Base-by-base conservation (phyloP, 2,797 vertebrate genomes). In the Xenentodon cancila region DNA sequence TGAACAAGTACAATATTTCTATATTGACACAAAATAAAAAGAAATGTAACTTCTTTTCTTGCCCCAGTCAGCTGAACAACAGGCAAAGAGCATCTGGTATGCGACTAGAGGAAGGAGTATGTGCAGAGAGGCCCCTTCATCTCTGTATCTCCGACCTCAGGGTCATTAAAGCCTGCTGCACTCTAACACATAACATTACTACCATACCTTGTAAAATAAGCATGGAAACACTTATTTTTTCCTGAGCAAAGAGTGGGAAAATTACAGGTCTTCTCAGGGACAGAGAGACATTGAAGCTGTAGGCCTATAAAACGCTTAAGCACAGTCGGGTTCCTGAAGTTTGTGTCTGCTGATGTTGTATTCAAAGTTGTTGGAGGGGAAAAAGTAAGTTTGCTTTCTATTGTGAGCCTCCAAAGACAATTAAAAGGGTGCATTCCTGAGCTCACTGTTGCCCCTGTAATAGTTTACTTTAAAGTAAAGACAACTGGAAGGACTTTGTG, bases 381-480 rank as follows among this genome's bases (percentile, higher is more conserved):
- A 84, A 81, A 79, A 63, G 73, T 84, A 79, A 63, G 73, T 84
- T 80, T 30, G 78, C 73, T 81, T 91, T 91, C 91, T 92, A 92
- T 90, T 87, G 90, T 83, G 77, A 73, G 69, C 59, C 82, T 68
- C 82, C 79, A 87, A 86, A 91, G 77, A 80, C 70, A 92, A 91
- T 92, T 91, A 89, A 84, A 86, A 86, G 69, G 67, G 78, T 59
- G 77, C 92, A 92, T 84, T 91, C 91, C 92, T 89, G 72, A 78
- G 83, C 79, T 73, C 71, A 62, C 86, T 90, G 83, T 86, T 89
- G 86, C 86, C 85, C 80, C 77, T 82, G 71, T 85, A 81, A 88
- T 81, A 57, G 84, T 88, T 92, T 84, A 91, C 86, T 81, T 90
- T 87, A 89, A 79, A 74, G 79, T 75, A 76, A 84, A 77, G 56